Evolutionary conservation across 2,797 vertebrate genomes (phyloP), one percentile per base, ranked within the genome.

Genomic region (Poecilia velifera): DNA sequence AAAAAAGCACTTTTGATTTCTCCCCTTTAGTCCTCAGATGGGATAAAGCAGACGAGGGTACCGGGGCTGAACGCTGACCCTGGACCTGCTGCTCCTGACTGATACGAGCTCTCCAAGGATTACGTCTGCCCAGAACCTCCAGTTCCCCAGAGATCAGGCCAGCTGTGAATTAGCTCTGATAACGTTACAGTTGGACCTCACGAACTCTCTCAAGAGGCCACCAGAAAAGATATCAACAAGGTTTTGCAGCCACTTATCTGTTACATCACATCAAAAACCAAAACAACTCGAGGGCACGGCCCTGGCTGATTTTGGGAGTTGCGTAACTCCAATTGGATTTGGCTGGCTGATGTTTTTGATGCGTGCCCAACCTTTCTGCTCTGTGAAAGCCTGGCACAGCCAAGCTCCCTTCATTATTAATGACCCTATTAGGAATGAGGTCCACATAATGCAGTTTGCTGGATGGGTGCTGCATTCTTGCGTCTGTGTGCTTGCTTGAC

Each of bases 61-160:
- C 55, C 46, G 34, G 41, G 72, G 70, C 68, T 6, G 16, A 76
- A 75, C 3, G 3, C 55, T 85, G 86, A 92, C 88, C 83, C 83
- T 76, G 46, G 80, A 86, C 82, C 80, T 80, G 78, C 84, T 64
- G 68, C 46, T 18, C 83, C 89, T 91, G 84, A 86, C 86, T 87
- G 92, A 93, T 93, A 92, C 82, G 87, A 89, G 81, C 76, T 81
- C 74, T 72, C 76, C 1, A 36, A 78, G 73, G 89, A 90, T 89
- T 90, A 86, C 0, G 7, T 70, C 73, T 82, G 4, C 76, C 81
- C 74, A 80, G 73, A 86, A 76, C 72, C 68, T 73, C 36, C 49
- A 51, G 76, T 71, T 77, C 80, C 83, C 79, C 34, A 68, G 78
- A 85, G 85, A 82, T 76, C 81, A 74, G 77, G 78, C 68, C 77